Evolutionary conservation across 2,113 vertebrate species (phyloP).

Genomic region (Protobothrops flavoviridis): DNA sequence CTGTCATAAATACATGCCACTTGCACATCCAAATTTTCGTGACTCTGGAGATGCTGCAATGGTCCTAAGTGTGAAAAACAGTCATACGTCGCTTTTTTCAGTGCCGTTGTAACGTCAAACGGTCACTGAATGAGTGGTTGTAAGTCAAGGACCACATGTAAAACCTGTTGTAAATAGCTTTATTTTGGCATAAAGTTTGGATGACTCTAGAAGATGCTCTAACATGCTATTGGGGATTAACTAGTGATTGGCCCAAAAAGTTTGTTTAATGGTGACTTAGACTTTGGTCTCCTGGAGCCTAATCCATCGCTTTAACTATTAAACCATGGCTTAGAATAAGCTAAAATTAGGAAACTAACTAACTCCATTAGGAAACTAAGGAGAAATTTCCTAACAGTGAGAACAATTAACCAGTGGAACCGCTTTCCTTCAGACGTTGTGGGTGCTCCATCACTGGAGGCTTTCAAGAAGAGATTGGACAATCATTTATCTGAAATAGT

Average conservation of each 20-base stretch:
- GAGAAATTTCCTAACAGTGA: not conserved
- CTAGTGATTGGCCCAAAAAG: not conserved
- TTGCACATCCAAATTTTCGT: not conserved
- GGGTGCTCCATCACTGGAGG: not conserved
- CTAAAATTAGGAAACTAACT: not conserved
- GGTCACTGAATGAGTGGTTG: not conserved
- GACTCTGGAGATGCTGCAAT: not conserved
- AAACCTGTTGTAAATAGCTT: not conserved
- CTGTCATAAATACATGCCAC: not conserved
- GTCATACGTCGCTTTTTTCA: not conserved
- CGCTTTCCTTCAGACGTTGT: not conserved
- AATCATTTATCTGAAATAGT: not conserved
- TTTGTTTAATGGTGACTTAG: not conserved
- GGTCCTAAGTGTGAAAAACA: not conserved
- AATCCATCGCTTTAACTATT: not conserved
- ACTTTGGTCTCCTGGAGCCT: not conserved
- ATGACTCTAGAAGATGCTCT: not conserved
- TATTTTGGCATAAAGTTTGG: not conserved
- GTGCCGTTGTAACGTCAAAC: not conserved
- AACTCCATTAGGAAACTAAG: not conserved
- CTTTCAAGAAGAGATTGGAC: not conserved
- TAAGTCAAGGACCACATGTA: not conserved
- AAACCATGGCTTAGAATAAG: not conserved
- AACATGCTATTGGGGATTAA: not conserved
- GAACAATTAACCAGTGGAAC: not conserved